Conservation (phyloP, 1,140 invertebrate species). For the Portunus trituberculatus region DNA sequence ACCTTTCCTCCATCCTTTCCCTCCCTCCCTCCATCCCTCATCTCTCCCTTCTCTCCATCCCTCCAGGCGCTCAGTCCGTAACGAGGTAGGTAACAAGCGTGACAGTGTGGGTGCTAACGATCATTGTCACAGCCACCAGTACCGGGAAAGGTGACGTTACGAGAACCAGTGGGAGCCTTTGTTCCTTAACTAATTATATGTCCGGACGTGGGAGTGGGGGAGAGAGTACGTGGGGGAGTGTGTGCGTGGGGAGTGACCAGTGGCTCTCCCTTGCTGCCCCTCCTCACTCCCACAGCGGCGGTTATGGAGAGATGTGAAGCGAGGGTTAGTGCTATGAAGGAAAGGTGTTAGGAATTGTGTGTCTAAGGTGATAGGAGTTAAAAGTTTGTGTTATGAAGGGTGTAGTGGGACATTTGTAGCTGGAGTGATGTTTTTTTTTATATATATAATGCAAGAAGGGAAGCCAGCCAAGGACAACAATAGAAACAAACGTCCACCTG, state of each 20-base stretch:
- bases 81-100: slow-evolving; percentile 51
- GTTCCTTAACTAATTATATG: neutral
- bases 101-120: slow-evolving; percentile 41
- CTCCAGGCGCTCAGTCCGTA: neutral
- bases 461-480: too few relatives aligned
- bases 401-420: too few relatives aligned
- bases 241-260: neutral
- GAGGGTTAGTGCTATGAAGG: too few relatives aligned
- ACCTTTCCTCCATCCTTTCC: neutral
- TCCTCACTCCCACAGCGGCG: too few relatives aligned
- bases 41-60: neutral
- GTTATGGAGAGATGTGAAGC: too few relatives aligned
- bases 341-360: neutral
- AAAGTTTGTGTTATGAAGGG: too few relatives aligned
- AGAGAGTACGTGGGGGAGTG: neutral
- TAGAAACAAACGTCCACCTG: too few relatives aligned
- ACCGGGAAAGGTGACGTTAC: slow-evolving; percentile 46
- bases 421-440: too few relatives aligned
- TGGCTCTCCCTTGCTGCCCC: neutral
- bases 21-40: neutral
- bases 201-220: slow-evolving; percentile 6
- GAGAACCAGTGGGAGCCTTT: slow-evolving; percentile 2
- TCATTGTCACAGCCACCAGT: slow-evolving; percentile 50
- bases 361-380: too few relatives aligned
- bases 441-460: too few relatives aligned